phyloP scores from a whole-genome alignment of 2,797 vertebrate genomes.

The Hydrocynus forskahlii region DNA sequence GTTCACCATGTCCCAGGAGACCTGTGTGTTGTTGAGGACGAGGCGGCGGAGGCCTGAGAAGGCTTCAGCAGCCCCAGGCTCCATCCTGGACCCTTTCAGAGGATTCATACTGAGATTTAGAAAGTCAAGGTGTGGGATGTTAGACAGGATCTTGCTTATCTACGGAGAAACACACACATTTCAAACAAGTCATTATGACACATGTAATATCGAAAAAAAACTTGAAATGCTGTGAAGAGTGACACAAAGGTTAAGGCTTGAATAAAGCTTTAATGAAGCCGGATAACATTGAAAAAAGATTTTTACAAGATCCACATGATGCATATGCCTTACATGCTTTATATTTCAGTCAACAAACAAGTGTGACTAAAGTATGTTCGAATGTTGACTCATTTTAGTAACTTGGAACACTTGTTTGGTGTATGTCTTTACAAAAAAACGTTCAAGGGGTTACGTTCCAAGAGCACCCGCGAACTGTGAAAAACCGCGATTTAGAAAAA shows the following conservation, averaged over 20 bases:
- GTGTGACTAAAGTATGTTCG: no score
- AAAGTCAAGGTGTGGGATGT: slow-evolving; percentile 93
- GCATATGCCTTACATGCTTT: no score
- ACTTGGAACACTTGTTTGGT: no score
- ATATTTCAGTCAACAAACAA: no score
- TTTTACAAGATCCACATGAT: no score
- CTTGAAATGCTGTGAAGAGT: neutral
- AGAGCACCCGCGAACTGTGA: no score
- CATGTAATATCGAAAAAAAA: neutral
- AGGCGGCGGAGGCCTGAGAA: slow-evolving; percentile 90
- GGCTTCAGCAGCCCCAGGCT: slow-evolving; percentile 83
- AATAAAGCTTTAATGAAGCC: neutral
- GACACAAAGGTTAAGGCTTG: neutral
- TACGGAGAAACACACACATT: slow-evolving; percentile 62
- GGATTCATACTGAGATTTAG: slow-evolving; percentile 98
- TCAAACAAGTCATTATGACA: neutral
- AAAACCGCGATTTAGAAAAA: no score
- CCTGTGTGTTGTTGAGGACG: slow-evolving; percentile 94
- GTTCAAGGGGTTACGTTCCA: no score
- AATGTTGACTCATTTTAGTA: no score
- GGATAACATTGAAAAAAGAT: no score
- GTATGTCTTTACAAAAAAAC: no score
- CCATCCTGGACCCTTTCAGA: slow-evolving; percentile 85
- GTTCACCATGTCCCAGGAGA: slow-evolving; percentile 96
- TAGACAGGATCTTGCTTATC: slow-evolving; percentile 96